Percentiles rank a stretch among this genome's conserved stretches.
Evolutionary conservation across 2,888 invertebrate species (phyloP).

Genomic region (Erannis defoliaria): DNA sequence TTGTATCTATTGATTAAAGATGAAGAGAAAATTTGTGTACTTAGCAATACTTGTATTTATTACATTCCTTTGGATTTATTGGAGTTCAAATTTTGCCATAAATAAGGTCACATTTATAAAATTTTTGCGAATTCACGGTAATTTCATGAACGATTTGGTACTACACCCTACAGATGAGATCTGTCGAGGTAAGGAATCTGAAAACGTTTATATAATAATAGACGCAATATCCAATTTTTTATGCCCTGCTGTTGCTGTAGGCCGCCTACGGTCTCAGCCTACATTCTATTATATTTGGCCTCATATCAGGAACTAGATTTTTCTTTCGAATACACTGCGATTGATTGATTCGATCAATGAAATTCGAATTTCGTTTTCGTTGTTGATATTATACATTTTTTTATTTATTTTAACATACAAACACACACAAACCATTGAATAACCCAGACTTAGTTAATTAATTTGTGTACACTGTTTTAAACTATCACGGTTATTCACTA

Average conservation of each 20-base stretch:
- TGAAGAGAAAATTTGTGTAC: constrained; percentile 39
- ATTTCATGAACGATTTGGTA: constrained; percentile 51
- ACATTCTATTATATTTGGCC: no score
- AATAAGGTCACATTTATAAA: constrained; percentile 51
- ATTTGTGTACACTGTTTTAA: no score
- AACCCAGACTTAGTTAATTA: no score
- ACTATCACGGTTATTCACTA: no score
- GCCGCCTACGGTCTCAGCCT: no score
- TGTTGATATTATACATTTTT: no score
- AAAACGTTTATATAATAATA: background rate
- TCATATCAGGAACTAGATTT: no score
- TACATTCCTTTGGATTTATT: constrained; percentile 67
- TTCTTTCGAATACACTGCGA: no score
- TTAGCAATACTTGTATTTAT: constrained; percentile 45
- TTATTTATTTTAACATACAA: no score
- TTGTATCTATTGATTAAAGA: background rate
- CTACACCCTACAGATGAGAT: constrained; percentile 54
- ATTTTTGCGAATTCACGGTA: constrained; percentile 52
- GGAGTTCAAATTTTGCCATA: constrained; percentile 61
- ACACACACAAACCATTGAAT: no score
- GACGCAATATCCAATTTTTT: background rate
- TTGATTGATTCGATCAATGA: no score
- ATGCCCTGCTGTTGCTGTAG: background rate
- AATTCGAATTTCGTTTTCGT: no score
- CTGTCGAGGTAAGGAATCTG: constrained; percentile 59